Conservation (phyloP, 1,140 invertebrate species). For the Drosophila persimilis region DNA sequence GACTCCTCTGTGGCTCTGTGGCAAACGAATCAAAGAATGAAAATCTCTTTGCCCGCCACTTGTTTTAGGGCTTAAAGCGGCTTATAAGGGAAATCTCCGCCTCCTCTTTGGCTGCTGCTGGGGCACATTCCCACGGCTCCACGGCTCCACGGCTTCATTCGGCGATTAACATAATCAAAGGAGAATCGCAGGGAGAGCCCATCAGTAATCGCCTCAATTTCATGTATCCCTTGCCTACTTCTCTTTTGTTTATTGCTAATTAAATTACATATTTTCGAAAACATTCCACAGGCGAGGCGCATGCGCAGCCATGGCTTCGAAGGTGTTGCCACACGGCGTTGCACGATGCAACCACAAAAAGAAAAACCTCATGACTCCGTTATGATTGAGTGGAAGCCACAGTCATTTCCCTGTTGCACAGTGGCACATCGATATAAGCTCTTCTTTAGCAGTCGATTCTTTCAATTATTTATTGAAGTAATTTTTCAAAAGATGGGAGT, state of each 20-base stretch:
- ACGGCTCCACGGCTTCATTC: conserved; percentile 30
- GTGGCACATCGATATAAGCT: not conserved
- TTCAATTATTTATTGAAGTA: not conserved
- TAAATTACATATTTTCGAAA: conserved; percentile 58
- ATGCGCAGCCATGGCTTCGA: conserved; percentile 35
- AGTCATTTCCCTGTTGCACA: conserved; percentile 35
- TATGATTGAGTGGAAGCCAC: conserved; percentile 57
- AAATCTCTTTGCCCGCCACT: conserved; percentile 22
- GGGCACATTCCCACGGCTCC: conserved; percentile 55
- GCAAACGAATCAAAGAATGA: conserved; percentile 37
- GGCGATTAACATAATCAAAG: conserved; percentile 69
- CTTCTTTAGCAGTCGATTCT: not conserved
- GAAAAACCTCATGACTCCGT: conserved; percentile 24
- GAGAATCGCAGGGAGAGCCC: conserved; percentile 18
- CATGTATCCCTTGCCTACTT: not conserved
- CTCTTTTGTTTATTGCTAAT: conserved; percentile 30
- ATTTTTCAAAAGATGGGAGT: not conserved
- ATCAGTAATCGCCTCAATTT: conserved; percentile 41
- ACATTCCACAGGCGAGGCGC: conserved; percentile 37
- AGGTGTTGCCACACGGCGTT: conserved; percentile 48
- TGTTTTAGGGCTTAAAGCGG: conserved; percentile 48
- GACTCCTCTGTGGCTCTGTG: conserved; percentile 30
- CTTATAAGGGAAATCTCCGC: conserved; percentile 46
- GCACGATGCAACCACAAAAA: conserved; percentile 26
- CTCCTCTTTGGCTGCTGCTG: not conserved